Evolutionary conservation across 2,888 invertebrate species (phyloP), one percentile per base, ranked within the genome.

Genomic region (Brassicogethes aeneus): DNA sequence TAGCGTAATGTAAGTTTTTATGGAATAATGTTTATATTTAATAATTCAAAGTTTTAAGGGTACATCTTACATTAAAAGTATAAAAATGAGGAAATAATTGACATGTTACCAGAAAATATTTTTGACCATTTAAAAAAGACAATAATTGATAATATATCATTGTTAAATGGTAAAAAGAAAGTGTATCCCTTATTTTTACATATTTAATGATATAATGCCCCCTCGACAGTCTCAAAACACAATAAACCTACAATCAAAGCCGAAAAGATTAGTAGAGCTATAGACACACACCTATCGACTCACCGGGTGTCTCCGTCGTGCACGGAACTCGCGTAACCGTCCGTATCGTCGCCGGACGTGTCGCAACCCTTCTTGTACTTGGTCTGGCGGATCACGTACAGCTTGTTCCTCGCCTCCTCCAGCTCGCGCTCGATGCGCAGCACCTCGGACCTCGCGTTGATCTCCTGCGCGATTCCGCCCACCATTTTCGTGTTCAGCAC

Each of bases 391-490:
- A 99, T 91, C 34, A 88, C 88, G 1, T 89, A 90, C 40, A 99
- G 74, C 40, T 89, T 80, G 29, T 86, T 85, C 36, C 96, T 76
- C 0, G 99, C 99, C 59, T 91, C 91, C 53, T 91, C 90, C 41
- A 99, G 69, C 70, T 96, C 90, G 51, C 86, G 80, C 68, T 99
- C 97, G 61, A 96, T 96, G 56, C 91, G 80, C 41, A 96, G 74
- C 1, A 99, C 94, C 37, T 31, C 39, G 43, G 43, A 78, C 74
- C 87, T 77, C 8, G 92, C 92, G 57, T 92, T 84, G 47, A 93
- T 90, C 72, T 93, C 95, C 71, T 96, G 95, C 3, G 94, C 93
- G 63, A 96, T 93, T 15, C 94, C 94, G 35, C 93, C 93, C 14
- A 99, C 97, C 89, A 94, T 93, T 37, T 89, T 75, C 16, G 87